phyloP scores from a whole-genome alignment of 1,140 invertebrate species.

The Camponotus floridanus region DNA sequence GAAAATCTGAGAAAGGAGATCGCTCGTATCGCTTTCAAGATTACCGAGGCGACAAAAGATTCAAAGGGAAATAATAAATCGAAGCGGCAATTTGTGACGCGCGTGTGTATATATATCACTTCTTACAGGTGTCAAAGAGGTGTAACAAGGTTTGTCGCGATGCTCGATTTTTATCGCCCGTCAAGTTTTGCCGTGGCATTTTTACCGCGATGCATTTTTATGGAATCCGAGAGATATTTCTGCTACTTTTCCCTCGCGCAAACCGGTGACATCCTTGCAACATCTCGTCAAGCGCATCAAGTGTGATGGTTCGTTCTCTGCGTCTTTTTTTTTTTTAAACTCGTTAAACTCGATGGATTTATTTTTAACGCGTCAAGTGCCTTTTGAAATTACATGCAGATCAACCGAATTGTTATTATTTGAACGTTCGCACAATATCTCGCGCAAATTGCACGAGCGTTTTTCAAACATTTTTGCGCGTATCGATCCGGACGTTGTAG shows the following conservation, averaged over 20 bases:
- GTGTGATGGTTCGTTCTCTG: not conserved
- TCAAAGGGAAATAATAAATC: slow-evolving; percentile 57
- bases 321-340: slow-evolving; percentile 29
- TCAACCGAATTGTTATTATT: slow-evolving; percentile 58
- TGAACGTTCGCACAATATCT: slow-evolving; percentile 35
- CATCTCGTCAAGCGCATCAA: slow-evolving; percentile 32
- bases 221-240: slow-evolving; percentile 33
- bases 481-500: slow-evolving; percentile 48
- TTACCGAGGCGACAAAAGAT: slow-evolving; percentile 11
- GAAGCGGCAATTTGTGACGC: slow-evolving; percentile 37
- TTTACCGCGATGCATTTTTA: slow-evolving; percentile 35
- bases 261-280: not conserved
- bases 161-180: slow-evolving; percentile 36
- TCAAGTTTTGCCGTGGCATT: slow-evolving; percentile 1
- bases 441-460: slow-evolving; percentile 21
- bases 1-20: slow-evolving; percentile 7
- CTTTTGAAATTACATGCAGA: slow-evolving; percentile 60
- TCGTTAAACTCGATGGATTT: slow-evolving; percentile 52
- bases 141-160: slow-evolving; percentile 47
- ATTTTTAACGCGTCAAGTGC: slow-evolving; percentile 60
- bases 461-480: slow-evolving; percentile 51
- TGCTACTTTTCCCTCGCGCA: slow-evolving; percentile 23
- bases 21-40: slow-evolving; percentile 31
- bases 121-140: slow-evolving; percentile 48
- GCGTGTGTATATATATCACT: not conserved